phyloP scores from a whole-genome alignment of 2,888 invertebrate species.

The Himalopsyche tibetana region DNA sequence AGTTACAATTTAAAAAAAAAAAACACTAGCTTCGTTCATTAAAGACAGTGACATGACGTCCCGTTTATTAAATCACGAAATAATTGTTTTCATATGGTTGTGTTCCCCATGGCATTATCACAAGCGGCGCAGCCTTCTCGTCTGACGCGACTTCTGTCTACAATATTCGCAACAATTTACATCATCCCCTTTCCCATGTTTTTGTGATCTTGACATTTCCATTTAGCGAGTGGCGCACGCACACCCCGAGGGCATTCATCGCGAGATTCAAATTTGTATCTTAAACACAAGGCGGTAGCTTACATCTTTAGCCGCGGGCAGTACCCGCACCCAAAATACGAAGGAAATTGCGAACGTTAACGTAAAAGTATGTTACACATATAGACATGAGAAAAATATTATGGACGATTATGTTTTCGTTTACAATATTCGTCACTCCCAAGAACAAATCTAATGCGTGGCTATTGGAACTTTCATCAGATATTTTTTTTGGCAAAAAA shows the following conservation, averaged over 20 bases:
- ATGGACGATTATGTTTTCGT: neutral
- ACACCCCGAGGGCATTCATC: conserved; percentile 43
- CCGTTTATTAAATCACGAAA: neutral
- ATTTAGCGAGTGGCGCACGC: conserved; percentile 51
- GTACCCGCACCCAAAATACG: conserved; percentile 33
- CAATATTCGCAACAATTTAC: conserved; percentile 31
- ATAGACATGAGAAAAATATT: neutral
- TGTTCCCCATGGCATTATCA: neutral
- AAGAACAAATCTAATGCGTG: no score
- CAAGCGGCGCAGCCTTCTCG: neutral
- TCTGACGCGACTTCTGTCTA: conserved; percentile 26
- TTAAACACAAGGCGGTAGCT: conserved; percentile 45
- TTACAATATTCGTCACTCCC: no score
- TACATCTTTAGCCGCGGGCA: conserved; percentile 18
- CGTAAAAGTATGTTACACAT: neutral
- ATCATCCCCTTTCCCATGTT: conserved; percentile 23
- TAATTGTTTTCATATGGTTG: neutral
- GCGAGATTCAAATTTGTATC: conserved; percentile 57
- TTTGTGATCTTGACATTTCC: conserved; percentile 60
- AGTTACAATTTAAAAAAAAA: no score
- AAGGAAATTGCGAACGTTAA: conserved; percentile 51
- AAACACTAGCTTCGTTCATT: no score
- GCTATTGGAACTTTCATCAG: no score
- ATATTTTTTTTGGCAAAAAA: no score
- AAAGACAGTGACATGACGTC: neutral